Percentiles rank a stretch among this genome's conserved stretches.
Evolutionary conservation across 1,140 invertebrate genomes (phyloP).

Genomic region (Carcinoscorpius rotundicauda): DNA sequence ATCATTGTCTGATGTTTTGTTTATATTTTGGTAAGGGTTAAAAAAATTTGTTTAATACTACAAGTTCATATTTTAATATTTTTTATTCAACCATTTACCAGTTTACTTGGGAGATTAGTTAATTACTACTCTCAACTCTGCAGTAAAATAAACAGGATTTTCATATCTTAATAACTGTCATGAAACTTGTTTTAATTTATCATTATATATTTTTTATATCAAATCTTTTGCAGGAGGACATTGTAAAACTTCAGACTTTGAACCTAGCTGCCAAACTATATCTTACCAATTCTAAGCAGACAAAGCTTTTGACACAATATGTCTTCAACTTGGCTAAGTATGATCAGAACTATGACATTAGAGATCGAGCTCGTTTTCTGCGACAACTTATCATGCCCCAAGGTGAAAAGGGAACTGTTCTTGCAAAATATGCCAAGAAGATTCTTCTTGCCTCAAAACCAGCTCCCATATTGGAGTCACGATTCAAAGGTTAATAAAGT

Average conservation of each 20-base stretch:
- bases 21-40: no score
- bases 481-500: conserved; percentile 41
- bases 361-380: conserved; percentile 82
- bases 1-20: no score
- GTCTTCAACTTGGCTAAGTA: conserved; percentile 94
- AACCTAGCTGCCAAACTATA: conserved; percentile 91
- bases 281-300: conserved; percentile 76
- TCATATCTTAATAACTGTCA: no score
- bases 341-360: conserved; percentile 94
- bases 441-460: conserved; percentile 89
- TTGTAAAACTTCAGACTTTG: conserved; percentile 91
- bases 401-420: conserved; percentile 35
- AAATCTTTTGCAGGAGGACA: conserved; percentile 55
- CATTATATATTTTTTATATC: conserved; percentile 15
- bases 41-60: no score
- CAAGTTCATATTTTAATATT: no score
- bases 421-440: conserved; percentile 58
- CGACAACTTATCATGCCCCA: conserved; percentile 59
- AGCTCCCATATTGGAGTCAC: conserved; percentile 64
- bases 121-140: no score
- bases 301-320: conserved; percentile 78
- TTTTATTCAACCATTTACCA: no score
- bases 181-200: neutral
- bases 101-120: no score
- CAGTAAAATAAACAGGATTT: no score